Evolutionary conservation across 2,797 vertebrate species (phyloP).

Genomic region (Mormyrops attenuatus): DNA sequence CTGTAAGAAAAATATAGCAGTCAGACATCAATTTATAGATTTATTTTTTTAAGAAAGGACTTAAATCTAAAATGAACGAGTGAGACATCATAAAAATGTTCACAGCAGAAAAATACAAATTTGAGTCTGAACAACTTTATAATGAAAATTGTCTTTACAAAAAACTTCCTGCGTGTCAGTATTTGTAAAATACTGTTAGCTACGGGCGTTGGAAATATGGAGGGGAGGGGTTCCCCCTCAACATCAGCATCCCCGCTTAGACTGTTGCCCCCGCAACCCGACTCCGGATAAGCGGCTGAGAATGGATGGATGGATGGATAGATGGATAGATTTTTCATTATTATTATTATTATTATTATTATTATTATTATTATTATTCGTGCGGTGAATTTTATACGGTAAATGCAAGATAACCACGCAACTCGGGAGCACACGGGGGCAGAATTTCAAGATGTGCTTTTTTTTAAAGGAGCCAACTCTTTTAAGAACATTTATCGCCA

Average conservation of each 20-base stretch:
- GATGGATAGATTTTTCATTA: no score
- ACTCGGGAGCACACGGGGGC: not conserved
- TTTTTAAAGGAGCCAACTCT: not conserved
- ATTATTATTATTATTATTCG: not conserved
- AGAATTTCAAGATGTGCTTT: no score
- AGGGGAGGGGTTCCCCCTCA: no score
- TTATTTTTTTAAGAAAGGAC: not conserved
- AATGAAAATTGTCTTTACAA: not conserved
- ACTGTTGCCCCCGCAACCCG: no score
- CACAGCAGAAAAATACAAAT: not conserved
- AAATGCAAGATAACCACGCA: not conserved
- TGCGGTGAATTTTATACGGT: not conserved
- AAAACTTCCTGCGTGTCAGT: not conserved
- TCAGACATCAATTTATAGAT: not conserved
- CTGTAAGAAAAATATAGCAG: slow-evolving; percentile 35
- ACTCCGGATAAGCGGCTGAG: no score
- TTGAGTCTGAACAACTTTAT: not conserved
- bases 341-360: not conserved
- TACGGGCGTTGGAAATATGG: not conserved
- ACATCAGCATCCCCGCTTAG: no score
- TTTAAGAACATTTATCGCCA: not conserved
- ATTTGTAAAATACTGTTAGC: not conserved
- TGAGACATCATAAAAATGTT: not conserved
- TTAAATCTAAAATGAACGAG: not conserved
- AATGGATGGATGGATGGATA: no score